phyloP scores from a whole-genome alignment of 2,797 vertebrate genomes.

The Paratrypauchen microcephalus region DNA sequence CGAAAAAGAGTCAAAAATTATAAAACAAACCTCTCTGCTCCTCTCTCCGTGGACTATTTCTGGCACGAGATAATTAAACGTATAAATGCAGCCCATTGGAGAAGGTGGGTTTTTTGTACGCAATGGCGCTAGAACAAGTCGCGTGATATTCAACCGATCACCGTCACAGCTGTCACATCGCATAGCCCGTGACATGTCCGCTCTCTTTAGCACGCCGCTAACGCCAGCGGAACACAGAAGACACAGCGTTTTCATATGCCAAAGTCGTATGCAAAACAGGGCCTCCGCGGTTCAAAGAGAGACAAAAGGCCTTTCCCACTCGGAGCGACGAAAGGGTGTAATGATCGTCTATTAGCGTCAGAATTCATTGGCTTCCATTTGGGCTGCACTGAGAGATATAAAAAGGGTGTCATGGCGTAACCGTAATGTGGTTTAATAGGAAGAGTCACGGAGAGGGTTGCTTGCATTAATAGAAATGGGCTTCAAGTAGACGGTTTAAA shows the following conservation, averaged over 20 bases:
- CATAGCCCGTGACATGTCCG: slow-evolving; percentile 34
- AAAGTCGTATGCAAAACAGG: slow-evolving; percentile 41
- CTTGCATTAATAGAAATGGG: neutral
- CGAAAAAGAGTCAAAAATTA: neutral
- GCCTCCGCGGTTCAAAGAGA: slow-evolving; percentile 29
- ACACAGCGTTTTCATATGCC: slow-evolving; percentile 35
- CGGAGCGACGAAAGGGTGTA: slow-evolving; percentile 47
- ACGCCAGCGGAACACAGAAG: slow-evolving; percentile 19
- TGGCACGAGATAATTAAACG: slow-evolving; percentile 56
- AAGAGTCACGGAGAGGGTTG: neutral
- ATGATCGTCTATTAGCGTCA: slow-evolving; percentile 54
- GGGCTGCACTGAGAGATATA: neutral
- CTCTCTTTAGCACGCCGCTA: slow-evolving; percentile 8
- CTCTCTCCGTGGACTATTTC: slow-evolving; percentile 50
- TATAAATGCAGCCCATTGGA: slow-evolving; percentile 45
- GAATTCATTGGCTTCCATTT: slow-evolving; percentile 53
- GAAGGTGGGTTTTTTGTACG: slow-evolving; percentile 24
- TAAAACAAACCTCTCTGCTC: slow-evolving; percentile 16
- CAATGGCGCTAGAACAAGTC: slow-evolving; percentile 2
- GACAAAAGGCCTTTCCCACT: slow-evolving; percentile 43
- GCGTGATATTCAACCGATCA: slow-evolving; percentile 32
- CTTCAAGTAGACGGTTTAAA: neutral
- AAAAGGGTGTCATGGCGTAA: neutral
- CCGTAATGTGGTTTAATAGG: neutral
- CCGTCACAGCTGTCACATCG: slow-evolving; percentile 50